Conservation (phyloP, 2,888 invertebrate genomes). For the Melipona beecheii region DNA sequence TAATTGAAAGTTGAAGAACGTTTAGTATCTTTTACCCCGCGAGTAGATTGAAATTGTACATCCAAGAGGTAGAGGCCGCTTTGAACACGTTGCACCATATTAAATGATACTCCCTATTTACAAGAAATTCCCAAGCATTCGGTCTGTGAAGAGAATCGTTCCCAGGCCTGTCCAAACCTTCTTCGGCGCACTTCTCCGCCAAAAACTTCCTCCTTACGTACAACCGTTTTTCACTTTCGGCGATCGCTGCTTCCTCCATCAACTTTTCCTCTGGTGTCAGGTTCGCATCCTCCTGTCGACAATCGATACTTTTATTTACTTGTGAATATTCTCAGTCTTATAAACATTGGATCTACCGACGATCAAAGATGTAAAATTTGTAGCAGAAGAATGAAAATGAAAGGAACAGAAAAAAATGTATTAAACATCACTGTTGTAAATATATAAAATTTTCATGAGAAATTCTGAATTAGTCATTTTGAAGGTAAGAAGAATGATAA, state of each 20-base stretch:
- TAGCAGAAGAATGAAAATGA: no score
- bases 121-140: constrained; percentile 94
- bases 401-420: no score
- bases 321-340: background rate
- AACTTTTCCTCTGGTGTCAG: constrained; percentile 80
- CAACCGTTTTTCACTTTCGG: constrained; percentile 87
- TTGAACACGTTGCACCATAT: constrained; percentile 93
- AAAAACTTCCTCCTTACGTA: constrained; percentile 86
- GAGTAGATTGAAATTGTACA: constrained; percentile 95
- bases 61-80: constrained; percentile 95
- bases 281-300: constrained; percentile 75
- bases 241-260: constrained; percentile 85
- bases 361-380: no score
- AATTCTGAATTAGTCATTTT: no score
- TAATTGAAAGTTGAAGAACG: background rate
- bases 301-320: constrained; percentile 5
- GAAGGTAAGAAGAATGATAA: no score
- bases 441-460: no score
- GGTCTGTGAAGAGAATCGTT: constrained; percentile 88
- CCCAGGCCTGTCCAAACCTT: constrained; percentile 87
- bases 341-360: background rate
- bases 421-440: no score
- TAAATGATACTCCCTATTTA: constrained; percentile 91
- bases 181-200: constrained; percentile 86
- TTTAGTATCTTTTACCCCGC: constrained; percentile 87